Evolutionary conservation across 2,888 invertebrate species (phyloP).

Genomic region (Athripsodes cinereus): DNA sequence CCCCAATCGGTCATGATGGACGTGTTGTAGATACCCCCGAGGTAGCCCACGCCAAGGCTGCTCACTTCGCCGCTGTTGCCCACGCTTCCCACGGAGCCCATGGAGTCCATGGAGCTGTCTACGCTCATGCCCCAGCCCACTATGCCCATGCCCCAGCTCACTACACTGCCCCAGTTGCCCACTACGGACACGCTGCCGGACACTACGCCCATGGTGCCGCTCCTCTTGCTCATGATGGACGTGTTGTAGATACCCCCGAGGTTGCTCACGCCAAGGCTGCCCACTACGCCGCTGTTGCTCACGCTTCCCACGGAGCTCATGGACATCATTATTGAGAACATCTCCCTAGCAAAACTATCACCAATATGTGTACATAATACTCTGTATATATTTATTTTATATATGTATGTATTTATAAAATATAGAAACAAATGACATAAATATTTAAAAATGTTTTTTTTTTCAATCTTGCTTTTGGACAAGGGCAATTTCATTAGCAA

Average conservation of each 20-base stretch:
- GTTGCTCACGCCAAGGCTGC: conserved; percentile 3
- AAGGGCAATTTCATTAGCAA: no score
- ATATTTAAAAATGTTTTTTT: no score
- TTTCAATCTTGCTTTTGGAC: no score
- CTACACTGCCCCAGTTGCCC: conserved; percentile 5
- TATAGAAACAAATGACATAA: no score
- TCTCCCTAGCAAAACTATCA: no score
- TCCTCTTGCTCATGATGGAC: background rate
- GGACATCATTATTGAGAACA: conserved; percentile 5
- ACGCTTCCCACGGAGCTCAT: conserved; percentile 5
- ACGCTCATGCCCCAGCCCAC: conserved; percentile 12
- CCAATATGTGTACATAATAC: no score
- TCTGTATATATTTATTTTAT: no score
- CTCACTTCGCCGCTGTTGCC: conserved; percentile 34
- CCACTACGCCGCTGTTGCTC: background rate
- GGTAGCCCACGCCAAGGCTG: conserved; percentile 37
- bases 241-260: conserved; percentile 3
- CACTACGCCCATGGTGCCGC: conserved; percentile 11
- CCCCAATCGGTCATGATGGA: conserved; percentile 42
- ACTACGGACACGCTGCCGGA: conserved; percentile 13
- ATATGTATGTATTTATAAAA: no score
- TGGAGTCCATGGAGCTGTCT: background rate
- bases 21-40: conserved; percentile 57
- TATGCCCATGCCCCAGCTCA: conserved; percentile 12
- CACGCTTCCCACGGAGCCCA: conserved; percentile 9